phyloP scores from a whole-genome alignment of 2,113 vertebrate species.

The Anguilla japonica region DNA sequence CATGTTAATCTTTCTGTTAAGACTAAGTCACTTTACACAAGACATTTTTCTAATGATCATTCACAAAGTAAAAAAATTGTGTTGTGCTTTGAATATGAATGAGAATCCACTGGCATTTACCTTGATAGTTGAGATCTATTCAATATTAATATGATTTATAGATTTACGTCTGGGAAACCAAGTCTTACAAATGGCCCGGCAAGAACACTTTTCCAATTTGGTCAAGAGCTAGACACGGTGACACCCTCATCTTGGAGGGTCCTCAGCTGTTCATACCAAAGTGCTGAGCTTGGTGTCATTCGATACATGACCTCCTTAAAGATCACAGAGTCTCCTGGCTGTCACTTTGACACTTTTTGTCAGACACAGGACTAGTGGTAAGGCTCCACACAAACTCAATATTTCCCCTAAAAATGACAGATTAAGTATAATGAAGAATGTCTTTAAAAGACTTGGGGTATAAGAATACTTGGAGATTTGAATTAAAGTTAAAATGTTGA shows the following conservation, averaged over 20 bases:
- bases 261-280: conserved; percentile 83
- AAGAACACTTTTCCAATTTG: conserved; percentile 38
- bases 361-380: neutral
- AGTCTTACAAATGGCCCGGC: conserved; percentile 8
- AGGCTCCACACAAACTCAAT: neutral
- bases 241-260: conserved; percentile 52
- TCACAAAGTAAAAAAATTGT: no score
- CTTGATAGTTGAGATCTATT: neutral
- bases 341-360: conserved; percentile 17
- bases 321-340: conserved; percentile 60
- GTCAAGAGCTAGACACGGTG: conserved; percentile 21
- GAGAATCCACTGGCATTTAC: neutral
- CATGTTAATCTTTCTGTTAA: neutral
- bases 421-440: neutral
- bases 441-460: neutral
- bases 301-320: conserved; percentile 64
- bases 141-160: neutral
- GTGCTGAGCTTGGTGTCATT: conserved; percentile 81
- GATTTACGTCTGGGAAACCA: neutral
- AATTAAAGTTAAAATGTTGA: neutral
- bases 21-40: neutral
- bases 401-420: neutral
- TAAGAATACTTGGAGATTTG: neutral
- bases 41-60: neutral
- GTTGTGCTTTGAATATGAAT: neutral